Percentiles rank a stretch among this genome's conserved stretches.
These are phyloP conservation scores for Aegotheles bennettii DNA, from an alignment of 2,113 vertebrate genomes.

Conservation along the genomic window DNA sequence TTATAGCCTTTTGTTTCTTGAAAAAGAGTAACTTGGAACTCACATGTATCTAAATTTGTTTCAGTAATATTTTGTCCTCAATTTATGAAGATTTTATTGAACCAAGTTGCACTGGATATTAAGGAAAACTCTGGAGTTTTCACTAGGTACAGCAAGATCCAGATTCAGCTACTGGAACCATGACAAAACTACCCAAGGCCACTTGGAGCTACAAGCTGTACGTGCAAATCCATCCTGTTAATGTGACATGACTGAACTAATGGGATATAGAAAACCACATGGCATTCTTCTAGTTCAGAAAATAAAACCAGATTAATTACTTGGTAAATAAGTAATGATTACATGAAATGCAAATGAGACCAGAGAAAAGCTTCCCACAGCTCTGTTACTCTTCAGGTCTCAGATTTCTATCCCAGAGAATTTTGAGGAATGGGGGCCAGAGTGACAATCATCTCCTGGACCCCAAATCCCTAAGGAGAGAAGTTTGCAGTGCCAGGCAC, in stretches of 20 bases:
- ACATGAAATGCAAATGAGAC: neutral
- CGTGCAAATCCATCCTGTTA: neutral
- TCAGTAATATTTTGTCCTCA: neutral
- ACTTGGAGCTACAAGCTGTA: neutral
- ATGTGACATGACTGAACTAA: constrained; percentile 13
- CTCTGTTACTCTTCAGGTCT: neutral
- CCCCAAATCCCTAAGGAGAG: neutral
- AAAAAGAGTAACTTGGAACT: neutral
- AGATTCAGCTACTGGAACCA: neutral
- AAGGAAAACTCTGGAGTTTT: neutral
- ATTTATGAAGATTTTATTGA: neutral
- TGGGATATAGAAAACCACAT: neutral
- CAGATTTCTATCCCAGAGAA: neutral
- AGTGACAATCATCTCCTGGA: neutral
- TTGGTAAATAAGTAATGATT: neutral
- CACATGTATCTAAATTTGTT: neutral
- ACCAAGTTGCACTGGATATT: neutral
- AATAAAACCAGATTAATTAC: constrained; percentile 8
- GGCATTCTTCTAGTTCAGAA: neutral
- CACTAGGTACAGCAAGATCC: neutral
- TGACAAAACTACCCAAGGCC: neutral
- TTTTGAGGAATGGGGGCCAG: neutral
- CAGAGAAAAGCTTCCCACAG: neutral
- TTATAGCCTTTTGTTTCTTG: neutral
- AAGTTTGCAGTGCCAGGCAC: neutral